These are phyloP conservation scores for Polydrusus tereticollis DNA, from an alignment of 2,888 invertebrate species.

Conservation along the genomic window DNA sequence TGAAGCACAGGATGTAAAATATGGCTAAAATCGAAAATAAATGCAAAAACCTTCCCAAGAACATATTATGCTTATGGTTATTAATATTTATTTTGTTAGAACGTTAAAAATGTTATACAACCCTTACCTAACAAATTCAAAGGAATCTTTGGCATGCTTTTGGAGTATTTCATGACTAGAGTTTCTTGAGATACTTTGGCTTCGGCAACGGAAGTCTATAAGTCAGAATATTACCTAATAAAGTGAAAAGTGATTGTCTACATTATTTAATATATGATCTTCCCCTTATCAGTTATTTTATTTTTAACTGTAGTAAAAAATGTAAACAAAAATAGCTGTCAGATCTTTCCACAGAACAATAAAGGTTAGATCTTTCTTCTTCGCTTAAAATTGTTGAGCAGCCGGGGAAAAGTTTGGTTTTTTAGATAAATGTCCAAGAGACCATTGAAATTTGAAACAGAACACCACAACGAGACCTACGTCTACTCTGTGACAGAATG, in stretches of 20 bases:
- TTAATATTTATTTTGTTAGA: no score
- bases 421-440: no score
- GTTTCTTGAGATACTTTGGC: slow-evolving; percentile 6
- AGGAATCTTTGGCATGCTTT: slow-evolving; percentile 30
- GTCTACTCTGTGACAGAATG: no score
- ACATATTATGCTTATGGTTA: no score
- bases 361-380: not conserved
- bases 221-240: not conserved
- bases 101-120: not conserved
- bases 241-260: slow-evolving; percentile 1
- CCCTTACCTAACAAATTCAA: slow-evolving; percentile 27
- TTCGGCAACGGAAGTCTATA: not conserved
- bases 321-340: slow-evolving; percentile 2
- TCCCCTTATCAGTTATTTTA: not conserved
- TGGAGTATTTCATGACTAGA: slow-evolving; percentile 37
- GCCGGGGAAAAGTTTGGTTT: no score
- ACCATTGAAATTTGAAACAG: no score
- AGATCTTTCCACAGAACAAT: not conserved
- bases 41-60: no score
- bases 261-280: not conserved
- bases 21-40: slow-evolving; percentile 62
- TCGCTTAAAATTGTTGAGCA: no score
- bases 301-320: not conserved
- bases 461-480: no score
- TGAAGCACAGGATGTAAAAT: slow-evolving; percentile 78